A percentile compares a stretch with the other conserved stretches of the same genome.
phyloP scores from a whole-genome alignment of 1,140 invertebrate species.

The Calliopsis andreniformis region DNA sequence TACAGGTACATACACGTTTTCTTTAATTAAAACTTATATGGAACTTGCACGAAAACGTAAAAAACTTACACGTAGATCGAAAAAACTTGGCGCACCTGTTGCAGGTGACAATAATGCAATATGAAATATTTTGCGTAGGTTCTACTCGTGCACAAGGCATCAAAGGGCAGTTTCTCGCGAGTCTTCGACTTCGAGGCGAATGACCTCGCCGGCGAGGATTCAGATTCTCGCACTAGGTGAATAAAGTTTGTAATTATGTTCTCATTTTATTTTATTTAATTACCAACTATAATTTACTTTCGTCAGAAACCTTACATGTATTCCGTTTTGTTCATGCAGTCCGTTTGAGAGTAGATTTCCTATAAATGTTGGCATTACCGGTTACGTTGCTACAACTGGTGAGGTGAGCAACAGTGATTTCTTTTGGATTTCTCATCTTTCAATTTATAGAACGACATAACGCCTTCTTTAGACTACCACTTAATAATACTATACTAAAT shows the following conservation, averaged over 20 bases:
- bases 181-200: constrained; percentile 95
- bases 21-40: neutral
- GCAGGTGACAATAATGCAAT: neutral
- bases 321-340: constrained; percentile 80
- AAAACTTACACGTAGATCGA: neutral
- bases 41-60: too few relatives aligned
- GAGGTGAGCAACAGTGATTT: constrained; percentile 85
- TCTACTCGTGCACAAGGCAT: constrained; percentile 92
- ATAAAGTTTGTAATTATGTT: constrained; percentile 69
- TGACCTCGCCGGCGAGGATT: constrained; percentile 88
- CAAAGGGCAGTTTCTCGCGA: constrained; percentile 93
- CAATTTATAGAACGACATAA: neutral
- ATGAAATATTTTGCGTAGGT: constrained; percentile 82
- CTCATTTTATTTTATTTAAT: constrained; percentile 53
- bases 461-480: neutral
- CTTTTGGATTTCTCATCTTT: constrained; percentile 9
- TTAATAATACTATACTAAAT: neutral
- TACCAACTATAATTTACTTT: constrained; percentile 32
- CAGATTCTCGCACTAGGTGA: constrained; percentile 88
- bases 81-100: neutral
- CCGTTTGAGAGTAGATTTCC: constrained; percentile 96
- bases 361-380: constrained; percentile 97
- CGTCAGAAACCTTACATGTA: constrained; percentile 28
- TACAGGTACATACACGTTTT: constrained; percentile 85
- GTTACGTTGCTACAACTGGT: constrained; percentile 97